Base-by-base conservation (phyloP, 2,888 invertebrate genomes). In the Eurois occulta region DNA sequence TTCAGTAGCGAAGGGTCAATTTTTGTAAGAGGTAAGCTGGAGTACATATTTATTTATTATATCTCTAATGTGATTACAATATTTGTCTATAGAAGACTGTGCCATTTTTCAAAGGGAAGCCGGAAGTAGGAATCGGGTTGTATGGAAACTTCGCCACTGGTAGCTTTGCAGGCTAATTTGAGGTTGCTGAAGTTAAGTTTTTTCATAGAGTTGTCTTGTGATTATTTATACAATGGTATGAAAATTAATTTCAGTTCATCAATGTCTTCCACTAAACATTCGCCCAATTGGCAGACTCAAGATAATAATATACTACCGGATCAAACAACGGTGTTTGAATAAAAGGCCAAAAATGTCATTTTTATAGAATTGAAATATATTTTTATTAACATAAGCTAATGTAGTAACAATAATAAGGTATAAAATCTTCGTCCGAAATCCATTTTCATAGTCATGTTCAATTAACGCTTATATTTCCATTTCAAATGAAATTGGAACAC, bases 401-500 rank as follows among this genome's bases (percentile, higher is more conserved):
- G 32, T 6, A 78, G 21, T 46, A n/a, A n/a, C 1, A 18, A 32
- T 38, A 52, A 13, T 10, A 16, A 46, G 21, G 16, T 11, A 5
- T 11, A 52, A 65, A 65, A 41, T 74, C 24, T n/a, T 11, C 32
- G 32, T 41, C 18, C 7, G 0, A 65, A 78, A 81, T 58, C 6
- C n/a, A 46, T 81, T 65, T 81, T 75, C 43, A 58, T 6, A 32
- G 55, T 48, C n/a, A 28, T 58, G 18, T 35, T 35, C 18, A 60
- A 66, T 46, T 65, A 18, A 60, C 65, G 32, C 35, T 82, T 60
- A 38, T 69, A 79, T 70, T 62, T 46, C 32, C 43, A 65, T 69
- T 16, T 68, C 13, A 68, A 72, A 79, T 69, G 28, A 65, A 73
- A 73, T 73, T 73, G 62, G 21, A 41, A 73, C 55, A 64, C 62